A percentile compares a stretch with the other conserved stretches of the same genome.
These are phyloP conservation scores for Acanthaster planci DNA, from an alignment of 35 echinoderm and acorn worm genomes.

Conservation along the genomic window DNA sequence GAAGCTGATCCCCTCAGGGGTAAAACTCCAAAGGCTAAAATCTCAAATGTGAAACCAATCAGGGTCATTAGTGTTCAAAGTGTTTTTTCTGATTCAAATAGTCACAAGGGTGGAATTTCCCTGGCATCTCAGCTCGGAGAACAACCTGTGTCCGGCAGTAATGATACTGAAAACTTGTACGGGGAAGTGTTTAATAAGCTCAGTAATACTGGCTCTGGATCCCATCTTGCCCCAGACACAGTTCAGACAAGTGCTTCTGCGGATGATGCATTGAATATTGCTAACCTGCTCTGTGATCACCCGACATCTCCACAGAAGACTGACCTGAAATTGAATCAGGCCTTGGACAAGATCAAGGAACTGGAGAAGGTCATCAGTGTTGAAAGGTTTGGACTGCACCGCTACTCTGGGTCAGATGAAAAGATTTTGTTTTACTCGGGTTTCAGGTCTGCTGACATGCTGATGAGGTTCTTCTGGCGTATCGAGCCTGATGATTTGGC, in stretches of 20 bases:
- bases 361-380: not conserved
- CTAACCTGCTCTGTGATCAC: not conserved
- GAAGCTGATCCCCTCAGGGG: not conserved
- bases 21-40: not conserved
- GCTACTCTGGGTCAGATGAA: not conserved
- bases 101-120: not conserved
- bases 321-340: not conserved
- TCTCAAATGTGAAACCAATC: conserved; percentile 16
- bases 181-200: not conserved
- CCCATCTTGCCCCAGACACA: not conserved
- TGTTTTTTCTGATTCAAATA: not conserved
- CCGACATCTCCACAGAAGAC: not conserved
- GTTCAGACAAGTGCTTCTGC: not conserved
- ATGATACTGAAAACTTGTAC: not conserved
- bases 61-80: not conserved
- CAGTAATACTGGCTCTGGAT: not conserved
- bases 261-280: not conserved
- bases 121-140: not conserved
- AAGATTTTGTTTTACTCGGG: conserved; percentile 4
- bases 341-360: conserved; percentile 8
- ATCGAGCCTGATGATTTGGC: conserved; percentile 9
- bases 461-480: conserved; percentile 17
- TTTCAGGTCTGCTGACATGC: conserved; percentile 2
- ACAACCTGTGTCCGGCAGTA: not conserved
- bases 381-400: not conserved